A percentile compares a stretch with the other conserved stretches of the same genome.
Conservation (phyloP, 2,113 vertebrate species). For the Ammospiza nelsoni region DNA sequence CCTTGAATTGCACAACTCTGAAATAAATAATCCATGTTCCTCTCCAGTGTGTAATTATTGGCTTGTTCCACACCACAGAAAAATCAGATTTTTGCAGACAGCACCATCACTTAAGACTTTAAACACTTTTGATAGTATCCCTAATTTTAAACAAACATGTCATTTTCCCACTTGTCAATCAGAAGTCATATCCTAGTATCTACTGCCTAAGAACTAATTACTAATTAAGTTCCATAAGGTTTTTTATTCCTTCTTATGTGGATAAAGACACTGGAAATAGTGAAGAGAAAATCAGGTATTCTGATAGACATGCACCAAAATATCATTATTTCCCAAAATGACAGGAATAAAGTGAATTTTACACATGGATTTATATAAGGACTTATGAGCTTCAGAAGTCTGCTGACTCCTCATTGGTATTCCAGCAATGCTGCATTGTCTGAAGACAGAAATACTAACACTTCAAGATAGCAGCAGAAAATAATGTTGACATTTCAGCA, state of each 20-base stretch:
- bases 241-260: background rate
- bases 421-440: background rate
- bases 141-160: background rate
- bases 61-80: background rate
- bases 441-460: background rate
- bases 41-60: background rate
- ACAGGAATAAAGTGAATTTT: background rate
- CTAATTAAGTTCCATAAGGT: background rate
- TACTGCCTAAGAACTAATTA: background rate
- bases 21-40: background rate
- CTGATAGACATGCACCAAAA: background rate
- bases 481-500: slow-evolving; percentile 12
- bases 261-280: background rate
- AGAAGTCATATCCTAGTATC: background rate
- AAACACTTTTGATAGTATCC: background rate
- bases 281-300: background rate
- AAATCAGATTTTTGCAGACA: background rate
- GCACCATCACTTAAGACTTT: background rate
- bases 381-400: background rate
- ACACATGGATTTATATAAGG: background rate
- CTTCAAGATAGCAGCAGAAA: background rate
- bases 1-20: background rate
- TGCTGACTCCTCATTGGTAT: background rate
- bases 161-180: background rate
- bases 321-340: background rate